Evolutionary conservation across 2,113 vertebrate species (phyloP).

Genomic region (Cairina moschata): DNA sequence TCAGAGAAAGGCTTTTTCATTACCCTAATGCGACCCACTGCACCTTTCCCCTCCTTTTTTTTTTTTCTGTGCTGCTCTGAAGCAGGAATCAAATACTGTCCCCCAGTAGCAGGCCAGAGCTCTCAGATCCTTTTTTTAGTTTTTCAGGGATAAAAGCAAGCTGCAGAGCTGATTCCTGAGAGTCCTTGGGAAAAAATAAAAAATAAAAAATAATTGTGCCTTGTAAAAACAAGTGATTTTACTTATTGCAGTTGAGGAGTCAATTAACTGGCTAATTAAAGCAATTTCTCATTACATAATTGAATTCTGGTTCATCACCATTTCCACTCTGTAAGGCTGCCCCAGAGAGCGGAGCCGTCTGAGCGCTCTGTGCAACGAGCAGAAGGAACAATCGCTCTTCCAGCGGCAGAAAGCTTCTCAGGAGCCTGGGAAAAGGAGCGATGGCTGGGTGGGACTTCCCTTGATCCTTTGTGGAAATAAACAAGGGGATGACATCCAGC

Average conservation of each 20-base stretch:
- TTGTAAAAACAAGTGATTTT: conserved; percentile 54
- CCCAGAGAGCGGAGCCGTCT: conserved; percentile 36
- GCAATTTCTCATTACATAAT: conserved; percentile 69
- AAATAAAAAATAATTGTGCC: background rate
- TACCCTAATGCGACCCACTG: background rate
- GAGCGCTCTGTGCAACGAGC: background rate
- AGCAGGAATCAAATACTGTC: background rate
- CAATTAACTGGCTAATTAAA: conserved; percentile 73
- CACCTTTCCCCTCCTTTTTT: background rate
- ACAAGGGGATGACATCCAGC: background rate
- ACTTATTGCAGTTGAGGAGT: conserved; percentile 56
- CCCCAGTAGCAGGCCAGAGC: background rate
- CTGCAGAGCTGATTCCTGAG: background rate
- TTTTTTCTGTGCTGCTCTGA: background rate
- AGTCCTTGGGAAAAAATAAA: conserved; percentile 19
- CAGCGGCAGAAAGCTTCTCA: fast-evolving
- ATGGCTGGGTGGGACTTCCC: background rate
- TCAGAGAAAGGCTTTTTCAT: background rate
- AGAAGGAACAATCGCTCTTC: fast-evolving
- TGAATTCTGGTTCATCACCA: conserved; percentile 63
- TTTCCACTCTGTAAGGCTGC: conserved; percentile 16
- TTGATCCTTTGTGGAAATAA: background rate
- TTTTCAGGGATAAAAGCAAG: background rate
- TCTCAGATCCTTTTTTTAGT: background rate
- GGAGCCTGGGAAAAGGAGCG: background rate